These are phyloP conservation scores for Heliconius hermathena DNA, from an alignment of 1,140 invertebrate species.

Conservation along the genomic window DNA sequence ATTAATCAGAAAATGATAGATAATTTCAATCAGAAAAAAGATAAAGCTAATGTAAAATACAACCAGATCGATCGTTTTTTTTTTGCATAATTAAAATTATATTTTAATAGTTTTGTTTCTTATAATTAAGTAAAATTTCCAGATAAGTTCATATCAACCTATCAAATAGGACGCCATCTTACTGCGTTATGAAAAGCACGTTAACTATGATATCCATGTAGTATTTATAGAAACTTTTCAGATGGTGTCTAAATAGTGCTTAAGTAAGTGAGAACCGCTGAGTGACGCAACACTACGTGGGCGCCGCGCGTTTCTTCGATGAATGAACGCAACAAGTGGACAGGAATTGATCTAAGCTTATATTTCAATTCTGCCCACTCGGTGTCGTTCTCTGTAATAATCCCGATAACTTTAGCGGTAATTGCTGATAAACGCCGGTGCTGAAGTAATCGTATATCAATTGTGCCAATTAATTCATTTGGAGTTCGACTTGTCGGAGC, in stretches of 20 bases:
- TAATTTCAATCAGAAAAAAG: too few relatives aligned
- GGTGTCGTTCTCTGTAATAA: conserved; percentile 15
- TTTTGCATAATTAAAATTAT: too few relatives aligned
- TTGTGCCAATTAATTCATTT: conserved; percentile 25
- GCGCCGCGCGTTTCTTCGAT: neutral
- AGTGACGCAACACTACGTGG: neutral
- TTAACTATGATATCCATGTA: too few relatives aligned
- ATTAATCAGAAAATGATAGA: too few relatives aligned
- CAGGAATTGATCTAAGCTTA: neutral
- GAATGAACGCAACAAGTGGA: conserved; percentile 8
- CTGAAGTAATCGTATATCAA: conserved; percentile 17
- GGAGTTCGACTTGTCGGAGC: neutral
- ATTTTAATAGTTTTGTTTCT: too few relatives aligned
- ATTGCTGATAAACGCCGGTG: neutral
- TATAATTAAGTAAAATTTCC: too few relatives aligned
- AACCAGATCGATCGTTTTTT: too few relatives aligned
- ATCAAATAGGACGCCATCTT: too few relatives aligned
- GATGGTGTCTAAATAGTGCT: neutral
- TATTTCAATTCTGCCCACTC: conserved; percentile 4
- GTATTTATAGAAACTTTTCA: neutral
- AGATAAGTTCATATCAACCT: too few relatives aligned
- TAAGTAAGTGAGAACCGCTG: neutral
- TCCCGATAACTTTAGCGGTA: neutral
- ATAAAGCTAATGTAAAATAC: too few relatives aligned
- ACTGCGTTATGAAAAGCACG: neutral